Conservation (phyloP, 1,140 invertebrate genomes). For the Lepeophtheirus salmonis region DNA sequence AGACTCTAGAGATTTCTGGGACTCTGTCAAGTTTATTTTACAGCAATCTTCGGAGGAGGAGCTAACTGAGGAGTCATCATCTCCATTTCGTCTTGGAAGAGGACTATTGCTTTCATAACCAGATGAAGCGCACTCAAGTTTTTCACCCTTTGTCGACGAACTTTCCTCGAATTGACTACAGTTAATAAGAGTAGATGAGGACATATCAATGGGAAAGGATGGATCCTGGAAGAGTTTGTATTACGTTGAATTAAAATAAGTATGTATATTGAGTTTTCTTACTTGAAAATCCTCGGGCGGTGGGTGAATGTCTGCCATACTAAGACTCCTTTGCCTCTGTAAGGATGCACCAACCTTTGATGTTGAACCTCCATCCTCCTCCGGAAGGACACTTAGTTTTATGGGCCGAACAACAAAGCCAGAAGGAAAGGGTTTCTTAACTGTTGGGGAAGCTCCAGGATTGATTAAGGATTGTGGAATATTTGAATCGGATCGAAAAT, state of each 20-base stretch:
- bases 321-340: neutral
- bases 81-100: neutral
- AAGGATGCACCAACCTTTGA: neutral
- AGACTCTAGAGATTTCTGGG: neutral
- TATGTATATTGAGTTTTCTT: neutral
- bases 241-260: neutral
- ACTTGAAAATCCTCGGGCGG: neutral
- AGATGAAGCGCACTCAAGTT: neutral
- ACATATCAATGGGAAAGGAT: neutral
- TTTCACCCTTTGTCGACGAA: neutral
- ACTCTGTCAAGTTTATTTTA: no score
- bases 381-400: slow-evolving; percentile 23
- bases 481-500: slow-evolving; percentile 12
- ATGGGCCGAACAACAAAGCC: neutral
- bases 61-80: neutral
- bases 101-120: neutral
- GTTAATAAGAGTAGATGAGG: neutral
- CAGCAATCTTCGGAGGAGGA: neutral
- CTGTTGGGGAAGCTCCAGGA: neutral
- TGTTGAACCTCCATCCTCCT: slow-evolving; percentile 20
- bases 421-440: slow-evolving; percentile 19
- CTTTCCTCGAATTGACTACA: neutral
- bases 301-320: neutral
- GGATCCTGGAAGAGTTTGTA: neutral
- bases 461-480: slow-evolving; percentile 4